Base-by-base conservation (phyloP, 2,113 vertebrate species). In the Vicugna pacos region DNA sequence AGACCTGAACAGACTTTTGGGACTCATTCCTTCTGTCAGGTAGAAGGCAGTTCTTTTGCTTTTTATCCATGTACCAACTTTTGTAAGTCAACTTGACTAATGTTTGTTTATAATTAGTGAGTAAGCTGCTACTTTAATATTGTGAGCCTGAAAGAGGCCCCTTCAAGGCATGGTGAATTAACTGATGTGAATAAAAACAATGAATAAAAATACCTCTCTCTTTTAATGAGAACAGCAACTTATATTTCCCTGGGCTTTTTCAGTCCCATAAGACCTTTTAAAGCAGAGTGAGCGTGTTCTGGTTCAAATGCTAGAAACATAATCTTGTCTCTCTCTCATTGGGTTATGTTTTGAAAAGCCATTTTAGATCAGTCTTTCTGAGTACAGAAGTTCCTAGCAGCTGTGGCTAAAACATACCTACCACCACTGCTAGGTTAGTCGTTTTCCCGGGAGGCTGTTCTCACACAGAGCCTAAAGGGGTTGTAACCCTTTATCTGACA, bases 61-160 rank as follows among this genome's bases (percentile, higher is more conserved):
- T 94, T 96, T 92, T 85, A 89, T 77, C 89, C 16, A 19, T 64
- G 87, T 42, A 93, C 93, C 80, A 97, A 98, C 93, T 97, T 98
- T 97, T 85, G 20, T 87, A 97, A 98, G 94, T 97, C 77, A 96
- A 97, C 64, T 92, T 97, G 96, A 97, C 93, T 94, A 95, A 97
- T 96, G 97, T 97, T 98, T 98, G 98, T 97, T 98, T 98, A 98
- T 97, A 97, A 97, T 97, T 97, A 96, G 97, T 88, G 94, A 97
- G 85, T 94, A 98, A 98, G 93, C 92, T 98, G 97, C 93, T 77
- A 79, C 97, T 97, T 97, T 97, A 98, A 98, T 97, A 84, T 87
- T 1, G 52, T 76, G 87, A 84, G 69, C 32, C 83, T 81, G 92
- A 60, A 98, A 97, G 89, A 97, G 87, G 91, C 92, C 75, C 96